Percentiles rank a stretch among this genome's conserved stretches.
phyloP scores from a whole-genome alignment of 2,888 invertebrate species.

The Endotricha flammealis region DNA sequence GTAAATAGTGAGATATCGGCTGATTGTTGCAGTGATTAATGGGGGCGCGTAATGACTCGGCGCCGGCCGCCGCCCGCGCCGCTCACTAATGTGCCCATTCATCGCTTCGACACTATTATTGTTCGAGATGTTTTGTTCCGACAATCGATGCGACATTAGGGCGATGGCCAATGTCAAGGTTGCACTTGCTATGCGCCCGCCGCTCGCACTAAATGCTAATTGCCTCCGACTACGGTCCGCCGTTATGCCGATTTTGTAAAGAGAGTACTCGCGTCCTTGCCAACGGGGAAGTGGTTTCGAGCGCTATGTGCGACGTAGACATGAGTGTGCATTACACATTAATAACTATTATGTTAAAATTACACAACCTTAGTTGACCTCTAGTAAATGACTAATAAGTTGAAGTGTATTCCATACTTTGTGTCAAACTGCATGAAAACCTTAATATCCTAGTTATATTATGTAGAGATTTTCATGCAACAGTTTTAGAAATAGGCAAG shows the following conservation, averaged over 20 bases:
- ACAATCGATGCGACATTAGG: conserved; percentile 68
- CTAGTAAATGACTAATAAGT: too few species aligned
- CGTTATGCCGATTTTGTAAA: conserved; percentile 35
- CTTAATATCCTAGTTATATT: too few species aligned
- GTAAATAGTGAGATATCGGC: conserved; percentile 79
- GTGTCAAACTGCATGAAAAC: too few species aligned
- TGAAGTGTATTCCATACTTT: too few species aligned
- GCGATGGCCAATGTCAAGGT: conserved; percentile 72
- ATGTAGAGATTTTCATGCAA: too few species aligned
- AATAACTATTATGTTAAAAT: too few species aligned
- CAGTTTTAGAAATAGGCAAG: too few species aligned
- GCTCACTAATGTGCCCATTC: conserved; percentile 72
- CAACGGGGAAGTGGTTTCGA: conserved; percentile 10
- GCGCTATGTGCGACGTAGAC: not conserved
- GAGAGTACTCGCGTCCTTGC: conserved; percentile 14
- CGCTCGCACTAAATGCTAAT: conserved; percentile 51
- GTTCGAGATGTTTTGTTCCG: conserved; percentile 71
- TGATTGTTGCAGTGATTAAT: conserved; percentile 79
- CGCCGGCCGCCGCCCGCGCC: conserved; percentile 52
- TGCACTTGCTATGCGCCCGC: conserved; percentile 63
- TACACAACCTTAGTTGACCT: too few species aligned
- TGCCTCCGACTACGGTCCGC: conserved; percentile 43
- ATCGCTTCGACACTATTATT: conserved; percentile 71
- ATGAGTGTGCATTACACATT: too few species aligned
- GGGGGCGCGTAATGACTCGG: conserved; percentile 75